Base-by-base conservation (phyloP, 2,888 invertebrate species). In the Leucophora obtusa region DNA sequence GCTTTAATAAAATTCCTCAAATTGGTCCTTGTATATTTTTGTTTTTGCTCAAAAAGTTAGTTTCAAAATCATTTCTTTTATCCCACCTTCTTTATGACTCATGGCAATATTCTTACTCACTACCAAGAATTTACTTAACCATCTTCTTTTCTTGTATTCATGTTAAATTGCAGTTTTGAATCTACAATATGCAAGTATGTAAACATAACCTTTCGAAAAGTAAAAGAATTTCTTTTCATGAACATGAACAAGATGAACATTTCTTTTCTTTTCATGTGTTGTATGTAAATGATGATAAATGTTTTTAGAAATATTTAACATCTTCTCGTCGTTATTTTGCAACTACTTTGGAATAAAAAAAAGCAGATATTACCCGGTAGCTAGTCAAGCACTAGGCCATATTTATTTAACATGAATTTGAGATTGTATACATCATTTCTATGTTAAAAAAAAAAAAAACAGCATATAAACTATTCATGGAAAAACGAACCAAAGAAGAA, bases 261-360 rank as follows among this genome's bases (percentile, higher is more conserved):
- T 56, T 38, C 33, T 68, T 8, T 28, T 33, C 28, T 43, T 4
- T 28, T 33, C 54, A 21, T 47, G 6, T 47, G 43, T 60, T 76
- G 51, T 59, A 66, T 38, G 38, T 60, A 72, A 78, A 78, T 72
- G 68, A 68, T 72, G 77, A 77, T 71, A 71, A 71, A 77, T 66
- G 60, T 53, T 62, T 21, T 38, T n/a, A 58, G 17, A 50, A 68
- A 47, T 58, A 68, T 58, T 62, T 72, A 14, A 21, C 24, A 47
- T 15, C 43, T 47, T n/a, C 43, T 47, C 3, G 15, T 47, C 43
- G 6, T 38, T 5, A 47, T 14, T 15, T n/a, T 47, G n/a, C n/a
- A n/a, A 38, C n/a, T 47, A 47, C 43, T n/a, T 47, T 38, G 38
- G 1, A 38, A 38, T 38, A 11, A n/a, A 11, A 24, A 53, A 50